These are phyloP conservation scores for Heteromormyrus szaboi DNA, from an alignment of 2,797 vertebrate genomes.

Conservation along the genomic window DNA sequence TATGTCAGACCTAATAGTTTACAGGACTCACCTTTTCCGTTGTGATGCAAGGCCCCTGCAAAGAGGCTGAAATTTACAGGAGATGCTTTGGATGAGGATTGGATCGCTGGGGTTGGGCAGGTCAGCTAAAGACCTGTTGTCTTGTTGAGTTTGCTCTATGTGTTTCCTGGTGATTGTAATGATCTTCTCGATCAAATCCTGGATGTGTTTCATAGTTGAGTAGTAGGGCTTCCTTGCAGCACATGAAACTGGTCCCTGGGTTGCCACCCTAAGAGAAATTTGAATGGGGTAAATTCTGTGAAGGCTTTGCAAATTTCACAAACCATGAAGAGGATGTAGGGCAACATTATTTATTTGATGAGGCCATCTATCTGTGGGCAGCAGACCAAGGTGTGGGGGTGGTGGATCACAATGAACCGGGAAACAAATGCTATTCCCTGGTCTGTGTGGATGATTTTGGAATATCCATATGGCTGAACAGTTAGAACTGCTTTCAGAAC, in stretches of 20 bases:
- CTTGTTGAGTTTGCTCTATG: neutral
- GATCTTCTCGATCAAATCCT: neutral
- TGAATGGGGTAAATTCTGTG: neutral
- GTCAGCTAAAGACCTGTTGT: neutral
- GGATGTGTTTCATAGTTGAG: neutral
- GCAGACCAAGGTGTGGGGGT: neutral
- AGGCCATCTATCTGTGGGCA: neutral
- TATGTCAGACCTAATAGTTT: neutral
- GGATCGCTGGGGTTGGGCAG: neutral
- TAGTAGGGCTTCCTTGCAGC: neutral
- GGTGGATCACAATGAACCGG: neutral
- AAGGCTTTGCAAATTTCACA: neutral
- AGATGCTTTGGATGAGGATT: neutral
- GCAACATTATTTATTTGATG: neutral
- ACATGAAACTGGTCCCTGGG: neutral
- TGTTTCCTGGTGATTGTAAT: neutral
- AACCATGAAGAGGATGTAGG: neutral
- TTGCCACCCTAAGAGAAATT: neutral
- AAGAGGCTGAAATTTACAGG: neutral
- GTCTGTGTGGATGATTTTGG: neutral
- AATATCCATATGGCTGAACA: neutral
- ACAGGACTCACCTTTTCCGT: neutral
- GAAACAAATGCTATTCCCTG: neutral
- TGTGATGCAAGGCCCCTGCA: neutral
- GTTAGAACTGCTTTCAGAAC: neutral